These are phyloP conservation scores for Cephus cinctus DNA, from an alignment of 1,140 invertebrate genomes.

Conservation along the genomic window DNA sequence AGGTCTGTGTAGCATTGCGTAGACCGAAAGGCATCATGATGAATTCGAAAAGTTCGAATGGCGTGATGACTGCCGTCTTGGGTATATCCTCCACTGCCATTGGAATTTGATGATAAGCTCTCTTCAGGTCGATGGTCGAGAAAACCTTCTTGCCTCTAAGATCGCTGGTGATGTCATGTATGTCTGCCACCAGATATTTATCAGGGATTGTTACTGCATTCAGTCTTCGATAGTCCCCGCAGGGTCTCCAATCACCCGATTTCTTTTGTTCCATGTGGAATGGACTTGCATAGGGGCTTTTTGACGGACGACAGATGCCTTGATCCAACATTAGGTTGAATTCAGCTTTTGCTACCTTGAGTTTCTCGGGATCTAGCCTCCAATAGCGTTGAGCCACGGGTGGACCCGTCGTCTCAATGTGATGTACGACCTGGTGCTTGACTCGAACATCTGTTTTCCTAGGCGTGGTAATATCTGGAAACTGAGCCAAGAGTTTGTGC, in stretches of 20 bases:
- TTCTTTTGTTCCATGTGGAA: too few species aligned
- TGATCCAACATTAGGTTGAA: slow-evolving; percentile 28
- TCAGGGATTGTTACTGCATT: slow-evolving; percentile 40
- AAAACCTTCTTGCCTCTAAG: slow-evolving; percentile 43
- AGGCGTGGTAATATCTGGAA: too few species aligned
- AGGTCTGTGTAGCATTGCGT: slow-evolving; percentile 44
- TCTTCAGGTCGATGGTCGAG: slow-evolving; percentile 41
- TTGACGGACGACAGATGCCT: slow-evolving; percentile 29
- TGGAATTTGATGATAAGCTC: slow-evolving; percentile 47
- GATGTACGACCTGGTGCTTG: too few species aligned
- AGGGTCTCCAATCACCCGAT: too few species aligned
- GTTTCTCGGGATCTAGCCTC: too few species aligned
- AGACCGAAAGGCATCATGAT: slow-evolving; percentile 46
- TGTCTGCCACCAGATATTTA: too few species aligned
- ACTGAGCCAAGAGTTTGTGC: too few species aligned
- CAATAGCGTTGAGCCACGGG: too few species aligned
- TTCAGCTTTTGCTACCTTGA: slow-evolving; percentile 21
- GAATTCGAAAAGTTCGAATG: slow-evolving; percentile 34
- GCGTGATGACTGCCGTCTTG: slow-evolving; percentile 16
- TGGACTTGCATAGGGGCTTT: slow-evolving; percentile 40
- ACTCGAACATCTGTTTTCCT: too few species aligned
- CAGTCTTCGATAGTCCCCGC: slow-evolving; percentile 40
- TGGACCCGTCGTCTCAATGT: too few species aligned
- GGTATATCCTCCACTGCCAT: slow-evolving; percentile 16
- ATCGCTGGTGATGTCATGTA: too few species aligned